Percentiles rank a stretch among this genome's conserved stretches.
Evolutionary conservation across 2,888 invertebrate species (phyloP).

Genomic region (Troides helena): DNA sequence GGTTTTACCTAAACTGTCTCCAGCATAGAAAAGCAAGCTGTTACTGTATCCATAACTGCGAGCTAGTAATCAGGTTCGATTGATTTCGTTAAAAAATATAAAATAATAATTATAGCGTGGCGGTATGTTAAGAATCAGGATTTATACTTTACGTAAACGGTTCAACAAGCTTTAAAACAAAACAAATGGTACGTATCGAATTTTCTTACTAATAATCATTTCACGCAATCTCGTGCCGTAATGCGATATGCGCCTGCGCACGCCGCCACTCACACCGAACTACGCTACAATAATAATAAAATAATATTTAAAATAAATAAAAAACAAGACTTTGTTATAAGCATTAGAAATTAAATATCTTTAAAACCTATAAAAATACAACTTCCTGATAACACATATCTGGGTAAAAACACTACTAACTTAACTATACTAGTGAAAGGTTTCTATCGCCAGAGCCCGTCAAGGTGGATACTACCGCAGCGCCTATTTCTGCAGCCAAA

Average conservation of each 20-base stretch:
- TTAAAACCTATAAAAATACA: no score
- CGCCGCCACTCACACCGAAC: conserved; percentile 30
- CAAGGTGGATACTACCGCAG: no score
- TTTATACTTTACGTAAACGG: conserved; percentile 5
- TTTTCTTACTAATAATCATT: conserved; percentile 43
- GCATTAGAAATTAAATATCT: neutral
- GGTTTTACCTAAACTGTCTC: no score
- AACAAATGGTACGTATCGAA: conserved; percentile 32
- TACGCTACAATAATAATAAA: neutral
- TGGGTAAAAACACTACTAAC: no score
- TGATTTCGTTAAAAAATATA: neutral
- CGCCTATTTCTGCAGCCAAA: no score
- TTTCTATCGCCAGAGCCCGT: no score
- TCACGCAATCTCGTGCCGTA: conserved; percentile 52
- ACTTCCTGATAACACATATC: no score
- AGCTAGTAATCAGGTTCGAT: neutral
- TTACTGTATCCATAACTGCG: neutral
- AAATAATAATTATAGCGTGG: neutral
- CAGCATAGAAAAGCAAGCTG: no score
- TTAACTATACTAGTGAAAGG: no score
- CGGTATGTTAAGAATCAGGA: conserved; percentile 8
- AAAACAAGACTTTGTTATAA: neutral
- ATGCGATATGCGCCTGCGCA: conserved; percentile 41
- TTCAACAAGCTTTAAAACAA: conserved; percentile 23
- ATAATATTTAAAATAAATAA: neutral